Evolutionary conservation across 2,888 invertebrate species (phyloP).

Genomic region (Athalia rosae): DNA sequence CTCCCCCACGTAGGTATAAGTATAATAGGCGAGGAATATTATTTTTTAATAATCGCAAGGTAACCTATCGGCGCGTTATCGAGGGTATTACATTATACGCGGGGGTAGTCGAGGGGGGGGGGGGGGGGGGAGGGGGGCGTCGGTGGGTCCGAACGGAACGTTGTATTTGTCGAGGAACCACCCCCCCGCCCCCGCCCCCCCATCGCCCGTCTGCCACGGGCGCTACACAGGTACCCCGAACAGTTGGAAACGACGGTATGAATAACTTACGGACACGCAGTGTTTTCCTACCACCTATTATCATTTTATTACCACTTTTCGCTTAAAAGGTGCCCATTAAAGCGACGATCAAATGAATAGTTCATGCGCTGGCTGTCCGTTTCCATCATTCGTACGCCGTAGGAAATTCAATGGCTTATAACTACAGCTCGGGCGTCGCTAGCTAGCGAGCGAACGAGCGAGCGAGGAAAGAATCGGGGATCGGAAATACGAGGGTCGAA

Average conservation of each 20-base stretch:
- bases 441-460: too few species aligned
- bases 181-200: too few species aligned
- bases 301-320: slow-evolving; percentile 43
- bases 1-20: background rate
- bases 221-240: background rate
- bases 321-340: slow-evolving; percentile 35
- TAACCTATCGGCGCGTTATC: background rate
- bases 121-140: background rate
- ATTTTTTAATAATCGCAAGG: slow-evolving; percentile 4
- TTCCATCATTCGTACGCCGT: slow-evolving; percentile 13
- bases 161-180: slow-evolving; percentile 27
- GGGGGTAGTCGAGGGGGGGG: background rate
- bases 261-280: slow-evolving; percentile 36
- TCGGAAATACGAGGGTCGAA: slow-evolving; percentile 1
- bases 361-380: slow-evolving; percentile 24
- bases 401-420: slow-evolving; percentile 10
- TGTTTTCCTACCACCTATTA: slow-evolving; percentile 36
- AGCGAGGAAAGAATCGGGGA: background rate
- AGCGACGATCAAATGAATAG: slow-evolving; percentile 43
- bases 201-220: background rate
- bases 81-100: background rate
- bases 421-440: too few species aligned
- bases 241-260: slow-evolving; percentile 36
- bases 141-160: background rate
- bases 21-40: background rate